Evolutionary conservation across 2,888 invertebrate genomes (phyloP).

Genomic region (Habrosyne pyritoides): DNA sequence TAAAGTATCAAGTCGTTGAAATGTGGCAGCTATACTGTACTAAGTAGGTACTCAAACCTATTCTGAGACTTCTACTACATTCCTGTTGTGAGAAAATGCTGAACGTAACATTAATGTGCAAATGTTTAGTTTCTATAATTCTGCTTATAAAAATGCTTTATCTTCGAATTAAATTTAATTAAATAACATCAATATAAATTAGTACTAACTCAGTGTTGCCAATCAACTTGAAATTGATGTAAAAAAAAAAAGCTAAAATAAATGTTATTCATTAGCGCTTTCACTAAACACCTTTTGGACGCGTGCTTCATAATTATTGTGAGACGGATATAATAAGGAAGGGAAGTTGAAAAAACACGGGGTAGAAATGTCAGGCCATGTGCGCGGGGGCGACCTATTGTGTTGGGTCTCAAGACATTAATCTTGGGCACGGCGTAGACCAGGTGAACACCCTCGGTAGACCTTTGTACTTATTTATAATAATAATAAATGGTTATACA

Average conservation of each 20-base stretch:
- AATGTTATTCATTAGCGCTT: constrained; percentile 70
- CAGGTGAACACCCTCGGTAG: constrained; percentile 67
- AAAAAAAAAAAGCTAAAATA: constrained; percentile 36
- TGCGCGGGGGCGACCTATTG: constrained; percentile 72
- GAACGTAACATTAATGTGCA: no score
- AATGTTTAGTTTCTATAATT: no score
- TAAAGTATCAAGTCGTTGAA: no score
- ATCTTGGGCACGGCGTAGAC: constrained; percentile 63
- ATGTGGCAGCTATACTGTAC: no score
- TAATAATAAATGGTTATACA: no score
- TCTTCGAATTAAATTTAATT: no score
- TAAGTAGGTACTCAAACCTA: no score
- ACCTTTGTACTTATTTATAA: constrained; percentile 42
- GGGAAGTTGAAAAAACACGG: constrained; percentile 68
- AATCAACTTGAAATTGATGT: constrained; percentile 23
- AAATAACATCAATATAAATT: no score
- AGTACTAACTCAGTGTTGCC: no score
- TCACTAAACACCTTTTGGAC: constrained; percentile 77
- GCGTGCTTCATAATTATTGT: constrained; percentile 70
- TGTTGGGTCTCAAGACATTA: constrained; percentile 68
- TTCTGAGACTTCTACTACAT: no score
- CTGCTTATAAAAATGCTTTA: no score
- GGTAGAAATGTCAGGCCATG: constrained; percentile 73
- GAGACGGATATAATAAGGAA: constrained; percentile 62
- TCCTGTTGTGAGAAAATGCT: no score